Percentiles rank a stretch among this genome's conserved stretches.
These are phyloP conservation scores for Rotaria magnacalcarata DNA, from an alignment of 2,888 invertebrate genomes.

Conservation along the genomic window DNA sequence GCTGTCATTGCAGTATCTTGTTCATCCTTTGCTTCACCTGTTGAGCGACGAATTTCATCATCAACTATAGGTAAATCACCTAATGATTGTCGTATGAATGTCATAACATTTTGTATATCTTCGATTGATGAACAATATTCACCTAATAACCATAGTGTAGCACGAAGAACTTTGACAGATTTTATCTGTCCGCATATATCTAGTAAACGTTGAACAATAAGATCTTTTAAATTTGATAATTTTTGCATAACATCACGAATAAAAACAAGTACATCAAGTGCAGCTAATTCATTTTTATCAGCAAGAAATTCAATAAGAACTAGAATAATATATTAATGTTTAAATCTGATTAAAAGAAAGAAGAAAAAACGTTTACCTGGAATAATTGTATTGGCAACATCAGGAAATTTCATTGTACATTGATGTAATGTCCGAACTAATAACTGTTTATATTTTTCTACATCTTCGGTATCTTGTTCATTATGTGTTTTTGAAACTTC, in stretches of 20 bases:
- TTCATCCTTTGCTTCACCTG: constrained; percentile 65
- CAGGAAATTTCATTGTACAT: constrained; percentile 82
- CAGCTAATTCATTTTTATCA: constrained; percentile 78
- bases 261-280: constrained; percentile 87
- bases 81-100: constrained; percentile 70
- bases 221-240: constrained; percentile 73
- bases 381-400: constrained; percentile 85
- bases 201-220: constrained; percentile 71
- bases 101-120: constrained; percentile 76
- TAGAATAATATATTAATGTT: not conserved
- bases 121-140: constrained; percentile 79
- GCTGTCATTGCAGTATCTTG: constrained; percentile 49
- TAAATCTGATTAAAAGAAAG: too few species aligned
- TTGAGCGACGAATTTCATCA: constrained; percentile 67
- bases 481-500: constrained; percentile 83
- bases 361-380: constrained; percentile 63
- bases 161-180: constrained; percentile 80
- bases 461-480: constrained; percentile 83
- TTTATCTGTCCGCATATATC: constrained; percentile 80
- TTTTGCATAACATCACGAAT: constrained; percentile 91
- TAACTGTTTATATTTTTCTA: constrained; percentile 62
- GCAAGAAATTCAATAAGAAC: constrained; percentile 58
- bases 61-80: constrained; percentile 70
- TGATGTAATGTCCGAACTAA: constrained; percentile 88
- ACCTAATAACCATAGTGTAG: constrained; percentile 92